A percentile compares a stretch with the other conserved stretches of the same genome.
These are phyloP conservation scores for Sitta europaea DNA, from an alignment of 2,113 vertebrate genomes.

Conservation along the genomic window DNA sequence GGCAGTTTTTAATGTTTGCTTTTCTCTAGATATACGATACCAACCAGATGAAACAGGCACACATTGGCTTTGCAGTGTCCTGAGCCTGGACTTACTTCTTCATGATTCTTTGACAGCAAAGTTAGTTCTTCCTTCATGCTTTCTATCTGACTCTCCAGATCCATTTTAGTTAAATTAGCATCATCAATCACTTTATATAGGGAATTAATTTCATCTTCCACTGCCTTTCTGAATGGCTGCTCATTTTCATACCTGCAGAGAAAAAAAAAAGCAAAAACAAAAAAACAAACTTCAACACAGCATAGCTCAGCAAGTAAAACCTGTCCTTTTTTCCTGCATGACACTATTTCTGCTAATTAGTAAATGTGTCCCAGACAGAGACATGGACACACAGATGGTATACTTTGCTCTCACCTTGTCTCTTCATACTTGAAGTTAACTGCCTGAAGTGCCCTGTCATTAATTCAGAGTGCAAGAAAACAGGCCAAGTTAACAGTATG, in stretches of 20 bases:
- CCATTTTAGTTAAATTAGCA: constrained; percentile 82
- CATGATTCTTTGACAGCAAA: constrained; percentile 81
- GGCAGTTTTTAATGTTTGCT: background rate
- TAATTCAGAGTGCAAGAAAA: background rate
- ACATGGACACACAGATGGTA: background rate
- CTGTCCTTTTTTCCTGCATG: background rate
- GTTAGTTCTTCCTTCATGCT: constrained; percentile 84
- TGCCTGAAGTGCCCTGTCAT: background rate
- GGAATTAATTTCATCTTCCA: constrained; percentile 90
- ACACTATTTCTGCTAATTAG: background rate
- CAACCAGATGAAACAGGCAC: background rate
- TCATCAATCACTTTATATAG: constrained; percentile 92
- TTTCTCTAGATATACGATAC: background rate
- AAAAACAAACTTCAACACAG: background rate
- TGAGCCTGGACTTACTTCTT: constrained; percentile 76
- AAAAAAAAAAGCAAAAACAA: background rate
- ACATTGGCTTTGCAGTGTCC: background rate
- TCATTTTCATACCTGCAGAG: constrained; percentile 87
- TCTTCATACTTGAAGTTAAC: background rate
- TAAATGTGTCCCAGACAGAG: background rate
- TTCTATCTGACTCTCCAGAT: constrained; percentile 87
- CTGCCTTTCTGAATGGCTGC: constrained; percentile 85
- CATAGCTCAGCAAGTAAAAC: background rate
- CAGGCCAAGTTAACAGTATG: background rate
- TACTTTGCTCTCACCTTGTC: background rate